A percentile compares a stretch with the other conserved stretches of the same genome.
Conservation (phyloP, 1,140 invertebrate species). For the Pinna nobilis region DNA sequence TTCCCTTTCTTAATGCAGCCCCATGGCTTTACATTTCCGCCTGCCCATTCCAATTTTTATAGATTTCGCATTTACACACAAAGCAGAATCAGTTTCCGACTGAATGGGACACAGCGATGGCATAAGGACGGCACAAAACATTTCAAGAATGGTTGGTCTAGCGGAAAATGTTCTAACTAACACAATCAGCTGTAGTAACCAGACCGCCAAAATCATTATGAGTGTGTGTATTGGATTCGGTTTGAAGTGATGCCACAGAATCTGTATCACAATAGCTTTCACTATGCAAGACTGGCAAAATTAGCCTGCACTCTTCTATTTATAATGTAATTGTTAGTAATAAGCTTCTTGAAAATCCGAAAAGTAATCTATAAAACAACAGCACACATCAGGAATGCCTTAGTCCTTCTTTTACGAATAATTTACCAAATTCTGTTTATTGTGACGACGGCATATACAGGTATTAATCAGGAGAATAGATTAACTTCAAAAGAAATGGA, state of each 20-base stretch:
- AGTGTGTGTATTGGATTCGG: slow-evolving; percentile 23
- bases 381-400: neutral
- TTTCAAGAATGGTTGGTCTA: slow-evolving; percentile 21
- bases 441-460: neutral
- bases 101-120: slow-evolving; percentile 35
- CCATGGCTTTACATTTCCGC: slow-evolving; percentile 49
- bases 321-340: slow-evolving; percentile 28
- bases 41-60: slow-evolving; percentile 45
- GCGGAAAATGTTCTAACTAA: slow-evolving; percentile 41
- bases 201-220: slow-evolving; percentile 46
- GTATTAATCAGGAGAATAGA: slow-evolving; percentile 3
- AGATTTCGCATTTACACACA: slow-evolving; percentile 52
- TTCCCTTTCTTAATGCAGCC: slow-evolving; percentile 46
- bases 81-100: slow-evolving; percentile 37
- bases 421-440: neutral
- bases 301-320: slow-evolving; percentile 27
- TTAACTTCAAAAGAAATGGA: slow-evolving; percentile 5
- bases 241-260: slow-evolving; percentile 14
- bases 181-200: slow-evolving; percentile 37
- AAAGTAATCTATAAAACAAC: slow-evolving; percentile 1
- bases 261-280: slow-evolving; percentile 27
- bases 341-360: neutral
- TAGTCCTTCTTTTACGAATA: neutral
- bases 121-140: slow-evolving; percentile 38
- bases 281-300: slow-evolving; percentile 18